These are phyloP conservation scores for Oreochromis spilurus DNA, from an alignment of 2,113 vertebrate genomes.

Conservation along the genomic window DNA sequence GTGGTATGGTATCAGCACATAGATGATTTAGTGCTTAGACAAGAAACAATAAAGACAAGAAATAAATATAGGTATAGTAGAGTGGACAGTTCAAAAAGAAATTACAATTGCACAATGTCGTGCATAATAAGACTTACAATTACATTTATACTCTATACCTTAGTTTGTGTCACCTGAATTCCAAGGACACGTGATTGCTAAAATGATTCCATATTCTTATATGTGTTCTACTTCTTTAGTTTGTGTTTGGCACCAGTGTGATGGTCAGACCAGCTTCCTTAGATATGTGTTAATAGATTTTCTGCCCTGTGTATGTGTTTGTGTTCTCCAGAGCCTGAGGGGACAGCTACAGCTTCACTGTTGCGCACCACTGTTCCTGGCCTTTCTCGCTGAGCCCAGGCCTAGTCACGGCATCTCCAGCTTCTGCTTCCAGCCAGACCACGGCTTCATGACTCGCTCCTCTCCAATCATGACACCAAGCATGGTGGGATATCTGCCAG, in stretches of 20 bases:
- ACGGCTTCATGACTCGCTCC: background rate
- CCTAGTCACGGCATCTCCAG: constrained; percentile 32
- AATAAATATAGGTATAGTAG: background rate
- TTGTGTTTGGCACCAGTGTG: background rate
- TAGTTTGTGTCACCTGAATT: background rate
- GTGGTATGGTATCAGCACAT: background rate
- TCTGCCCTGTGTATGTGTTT: background rate
- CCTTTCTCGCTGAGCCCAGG: constrained; percentile 26
- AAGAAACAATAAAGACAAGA: background rate
- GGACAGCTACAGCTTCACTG: constrained; percentile 53
- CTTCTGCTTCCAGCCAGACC: constrained; percentile 30
- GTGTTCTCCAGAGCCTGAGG: constrained; percentile 12
- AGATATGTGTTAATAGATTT: constrained; percentile 14
- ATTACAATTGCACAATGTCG: background rate
- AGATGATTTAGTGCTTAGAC: background rate
- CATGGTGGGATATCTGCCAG: background rate
- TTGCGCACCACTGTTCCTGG: constrained; percentile 58
- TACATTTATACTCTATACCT: background rate
- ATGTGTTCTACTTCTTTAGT: background rate
- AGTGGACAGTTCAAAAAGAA: background rate
- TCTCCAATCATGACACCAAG: constrained; percentile 12
- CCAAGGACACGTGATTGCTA: background rate
- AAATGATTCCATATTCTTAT: background rate
- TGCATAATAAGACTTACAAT: background rate
- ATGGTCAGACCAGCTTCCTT: constrained; percentile 23